Base-by-base conservation (phyloP, 2,888 invertebrate genomes). In the Rhingia campestris region DNA sequence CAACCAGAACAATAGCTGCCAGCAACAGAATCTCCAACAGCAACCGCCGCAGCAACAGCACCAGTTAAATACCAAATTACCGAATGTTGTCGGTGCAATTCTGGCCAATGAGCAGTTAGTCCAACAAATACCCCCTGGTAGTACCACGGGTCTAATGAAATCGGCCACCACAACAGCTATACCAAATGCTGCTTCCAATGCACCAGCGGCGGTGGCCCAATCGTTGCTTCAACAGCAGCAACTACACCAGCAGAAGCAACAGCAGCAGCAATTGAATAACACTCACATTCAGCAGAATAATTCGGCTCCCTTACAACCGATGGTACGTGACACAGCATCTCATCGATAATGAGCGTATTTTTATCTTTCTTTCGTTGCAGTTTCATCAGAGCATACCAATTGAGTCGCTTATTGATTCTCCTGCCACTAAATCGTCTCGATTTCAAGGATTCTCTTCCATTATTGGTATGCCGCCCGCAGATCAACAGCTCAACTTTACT, bases 1-100 rank as follows among this genome's bases (percentile, higher is more conserved):
- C 35, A 89, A 88, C 86, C 89, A 90, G 87, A 90, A 90, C 61
- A 89, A 87, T 64, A 87, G 84, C 89, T 66, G 92, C 91, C 74
- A 91, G 90, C 85, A 85, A 53, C 75, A 59, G 39, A 80, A 45
- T 39, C 47, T 61, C 6, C 81, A 80, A 43, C 73, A 61, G 7
- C 81, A 72, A 43, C 51, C 69, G 12, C 87, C 88, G n/a, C 87
- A 87, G 39, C 86, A 72, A 32, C 86, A 76, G 59, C 75, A 88
- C 14, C 86, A 85, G 5, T 51, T 67, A 9, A 63, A 49, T 69
- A 67, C 81, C 63, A 70, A 56, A 51, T 41, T 79, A 45, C 59
- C 75, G 12, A 61, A 85, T 41, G 45, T 80, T 43, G 74, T 86
- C 49, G 75, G 82, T 53, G 77, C 86, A n/a, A 72, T 87, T 32